Conservation (phyloP, 1,140 invertebrate genomes). For the Laupala kohalensis region DNA sequence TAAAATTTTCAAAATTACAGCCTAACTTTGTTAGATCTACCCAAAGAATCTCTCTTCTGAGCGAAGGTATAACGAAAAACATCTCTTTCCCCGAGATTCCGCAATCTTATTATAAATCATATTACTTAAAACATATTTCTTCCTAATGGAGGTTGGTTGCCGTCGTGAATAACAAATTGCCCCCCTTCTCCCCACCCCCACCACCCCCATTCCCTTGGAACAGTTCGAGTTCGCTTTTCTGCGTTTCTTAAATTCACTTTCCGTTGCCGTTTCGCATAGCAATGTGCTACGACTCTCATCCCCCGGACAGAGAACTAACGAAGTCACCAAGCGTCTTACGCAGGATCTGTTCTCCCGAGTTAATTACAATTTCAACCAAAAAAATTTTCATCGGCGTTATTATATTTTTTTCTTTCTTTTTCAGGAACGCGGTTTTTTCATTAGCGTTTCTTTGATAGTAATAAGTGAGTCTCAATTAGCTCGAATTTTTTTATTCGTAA, state of each 20-base stretch:
- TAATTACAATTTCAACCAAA: too few relatives aligned
- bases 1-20: background rate
- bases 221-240: background rate
- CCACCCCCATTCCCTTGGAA: background rate
- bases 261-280: background rate
- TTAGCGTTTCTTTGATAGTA: too few relatives aligned
- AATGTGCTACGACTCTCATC: background rate
- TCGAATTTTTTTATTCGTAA: too few relatives aligned
- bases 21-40: background rate
- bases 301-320: background rate
- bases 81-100: background rate
- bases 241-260: background rate
- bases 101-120: background rate
- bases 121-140: background rate
- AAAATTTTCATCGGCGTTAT: too few relatives aligned
- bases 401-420: too few relatives aligned
- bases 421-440: too few relatives aligned
- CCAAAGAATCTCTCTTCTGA: background rate
- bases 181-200: background rate
- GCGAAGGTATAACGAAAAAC: background rate
- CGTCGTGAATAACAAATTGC: background rate
- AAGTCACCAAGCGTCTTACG: background rate
- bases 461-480: too few relatives aligned
- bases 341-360: too few relatives aligned
- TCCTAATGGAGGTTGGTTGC: background rate